Conservation (phyloP, 2,113 vertebrate species). For the Cyprinus carpio region DNA sequence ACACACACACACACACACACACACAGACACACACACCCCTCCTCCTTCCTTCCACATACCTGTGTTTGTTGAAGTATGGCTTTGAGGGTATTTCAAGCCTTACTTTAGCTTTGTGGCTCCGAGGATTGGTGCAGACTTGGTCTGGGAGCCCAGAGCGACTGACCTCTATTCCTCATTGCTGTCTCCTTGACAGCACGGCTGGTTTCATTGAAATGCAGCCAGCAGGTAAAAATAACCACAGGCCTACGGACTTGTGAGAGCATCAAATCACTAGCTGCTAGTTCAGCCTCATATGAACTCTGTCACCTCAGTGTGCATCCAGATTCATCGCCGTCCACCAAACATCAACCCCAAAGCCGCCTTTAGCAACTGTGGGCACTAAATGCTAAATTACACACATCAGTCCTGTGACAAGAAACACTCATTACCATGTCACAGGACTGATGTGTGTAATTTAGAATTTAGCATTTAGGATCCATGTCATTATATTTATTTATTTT, state of each 20-base stretch:
- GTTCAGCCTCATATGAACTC: slow-evolving; percentile 28
- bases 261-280: slow-evolving; percentile 35
- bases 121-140: slow-evolving; percentile 23
- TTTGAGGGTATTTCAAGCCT: slow-evolving; percentile 11
- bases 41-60: background rate
- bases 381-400: slow-evolving; percentile 24
- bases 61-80: slow-evolving; percentile 6
- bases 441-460: no score
- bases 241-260: slow-evolving; percentile 28
- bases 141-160: slow-evolving; percentile 25
- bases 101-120: slow-evolving; percentile 27
- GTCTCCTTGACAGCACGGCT: slow-evolving; percentile 48
- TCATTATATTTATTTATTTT: background rate
- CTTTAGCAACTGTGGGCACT: background rate
- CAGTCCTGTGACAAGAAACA: slow-evolving; percentile 2
- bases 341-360: background rate
- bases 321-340: background rate
- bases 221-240: slow-evolving; percentile 53
- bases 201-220: slow-evolving; percentile 53
- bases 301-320: slow-evolving; percentile 26
- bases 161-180: slow-evolving; percentile 44
- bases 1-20: background rate
- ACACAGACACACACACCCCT: background rate
- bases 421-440: background rate
- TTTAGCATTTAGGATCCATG: no score